Percentiles rank a stretch among this genome's conserved stretches.
phyloP scores from a whole-genome alignment of 2,113 vertebrate species.

The Syngnathus typhle region DNA sequence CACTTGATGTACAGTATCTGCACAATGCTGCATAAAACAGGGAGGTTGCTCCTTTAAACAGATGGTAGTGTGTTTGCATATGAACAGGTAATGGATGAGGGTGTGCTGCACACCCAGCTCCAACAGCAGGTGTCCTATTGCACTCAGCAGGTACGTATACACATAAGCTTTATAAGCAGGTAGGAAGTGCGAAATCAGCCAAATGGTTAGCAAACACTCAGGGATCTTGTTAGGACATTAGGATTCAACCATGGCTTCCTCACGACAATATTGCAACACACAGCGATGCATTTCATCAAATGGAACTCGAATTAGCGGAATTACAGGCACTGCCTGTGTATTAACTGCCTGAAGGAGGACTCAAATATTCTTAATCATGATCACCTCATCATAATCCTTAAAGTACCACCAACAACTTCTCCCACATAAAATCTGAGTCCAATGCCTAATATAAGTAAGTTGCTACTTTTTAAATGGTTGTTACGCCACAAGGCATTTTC shows the following conservation, averaged over 20 bases:
- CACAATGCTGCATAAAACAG: constrained; percentile 19
- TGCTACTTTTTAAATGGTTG: neutral
- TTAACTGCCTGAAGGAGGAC: neutral
- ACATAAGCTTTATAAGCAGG: constrained; percentile 17
- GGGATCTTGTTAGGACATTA: neutral
- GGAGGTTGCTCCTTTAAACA: constrained; percentile 31
- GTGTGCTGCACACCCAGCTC: neutral
- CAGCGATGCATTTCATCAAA: neutral
- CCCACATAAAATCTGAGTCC: neutral
- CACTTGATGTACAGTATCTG: neutral
- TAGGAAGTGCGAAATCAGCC: constrained; percentile 37
- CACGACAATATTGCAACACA: neutral
- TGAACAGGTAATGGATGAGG: constrained; percentile 21
- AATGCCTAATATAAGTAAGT: neutral
- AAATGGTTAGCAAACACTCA: neutral
- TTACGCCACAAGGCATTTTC: neutral
- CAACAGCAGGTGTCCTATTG: neutral
- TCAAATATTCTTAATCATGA: neutral
- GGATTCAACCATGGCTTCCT: neutral
- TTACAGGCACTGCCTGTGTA: neutral
- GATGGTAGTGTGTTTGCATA: constrained; percentile 45
- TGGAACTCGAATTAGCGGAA: neutral
- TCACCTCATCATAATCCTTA: neutral
- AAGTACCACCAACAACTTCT: neutral
- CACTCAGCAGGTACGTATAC: constrained; percentile 16